A percentile compares a stretch with the other conserved stretches of the same genome.
Evolutionary conservation across 2,113 vertebrate species (phyloP).

Genomic region (Micronycteris hirsuta): DNA sequence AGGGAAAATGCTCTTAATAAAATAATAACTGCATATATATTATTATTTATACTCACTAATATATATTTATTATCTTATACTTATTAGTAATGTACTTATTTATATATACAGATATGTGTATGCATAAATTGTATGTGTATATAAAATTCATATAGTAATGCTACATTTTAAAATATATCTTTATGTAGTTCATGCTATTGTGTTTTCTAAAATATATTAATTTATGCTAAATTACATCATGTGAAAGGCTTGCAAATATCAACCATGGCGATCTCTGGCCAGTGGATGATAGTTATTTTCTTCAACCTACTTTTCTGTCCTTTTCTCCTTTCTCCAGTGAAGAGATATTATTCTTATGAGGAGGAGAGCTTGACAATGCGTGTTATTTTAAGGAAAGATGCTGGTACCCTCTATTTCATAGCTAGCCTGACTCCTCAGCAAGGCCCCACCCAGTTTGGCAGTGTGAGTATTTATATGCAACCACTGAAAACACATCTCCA

Average conservation of each 20-base stretch:
- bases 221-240: background rate
- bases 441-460: background rate
- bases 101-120: background rate
- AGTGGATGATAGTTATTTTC: background rate
- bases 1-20: background rate
- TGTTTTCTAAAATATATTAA: background rate
- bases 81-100: background rate
- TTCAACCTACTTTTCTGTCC: background rate
- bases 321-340: background rate
- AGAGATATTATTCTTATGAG: background rate
- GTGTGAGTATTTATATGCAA: background rate
- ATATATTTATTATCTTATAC: background rate
- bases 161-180: background rate
- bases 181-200: background rate
- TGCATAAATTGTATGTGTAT: background rate
- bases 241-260: background rate
- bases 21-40: background rate
- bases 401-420: background rate
- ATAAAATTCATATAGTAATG: background rate
- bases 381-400: background rate
- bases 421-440: background rate
- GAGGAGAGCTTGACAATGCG: background rate
- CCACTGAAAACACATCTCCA: background rate
- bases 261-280: background rate
- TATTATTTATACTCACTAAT: background rate